Base-by-base conservation (phyloP, 2,113 vertebrate genomes). In the Centrocercus urophasianus region DNA sequence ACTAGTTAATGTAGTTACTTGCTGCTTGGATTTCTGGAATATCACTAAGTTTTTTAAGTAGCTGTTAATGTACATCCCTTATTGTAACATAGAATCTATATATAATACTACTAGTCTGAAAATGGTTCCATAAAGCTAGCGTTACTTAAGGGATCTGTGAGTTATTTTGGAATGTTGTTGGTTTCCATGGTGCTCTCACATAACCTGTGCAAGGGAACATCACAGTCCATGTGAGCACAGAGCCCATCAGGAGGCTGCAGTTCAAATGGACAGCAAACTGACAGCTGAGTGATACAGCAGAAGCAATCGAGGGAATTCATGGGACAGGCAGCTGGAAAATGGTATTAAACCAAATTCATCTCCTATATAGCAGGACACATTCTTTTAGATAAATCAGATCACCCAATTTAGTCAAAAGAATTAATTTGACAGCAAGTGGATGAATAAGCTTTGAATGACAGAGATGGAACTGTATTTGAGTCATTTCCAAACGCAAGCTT, bases 31-130 rank as follows among this genome's bases (percentile, higher is more conserved):
- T 71, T 90, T 80, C 15, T 16, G 18, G 22, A 60, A 40, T 73
- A 48, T 8, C 66, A 57, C 56, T n/a, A 56, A 19, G 19, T 45
- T 75, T 63, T 83, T 82, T 19, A 75, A 83, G 83, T 17, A 81
- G 36, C 61, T 93, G 82, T 79, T 93, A 88, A 83, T 65, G 20
- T 20, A 78, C 19, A 25, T 75, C 45, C 50, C 42, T 66, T 89
- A 36, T 5, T 77, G 50, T 45, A 65, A 61, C 20, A 6, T 6
- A 48, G 45, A 30, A 45, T 87, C 45, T 79, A 66, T 87, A 94
- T 91, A 24, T 77, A 75, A 40, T 47, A 71, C 21, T 67, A 34
- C 67, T 66, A 9, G 13, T 78, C 60, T 78, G 76, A 83, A 91
- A 66, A 71, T 22, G 27, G 22, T 64, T 93, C 75, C n/a, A 27